Evolutionary conservation across 2,113 vertebrate species (phyloP).

Genomic region (Notechis scutatus): DNA sequence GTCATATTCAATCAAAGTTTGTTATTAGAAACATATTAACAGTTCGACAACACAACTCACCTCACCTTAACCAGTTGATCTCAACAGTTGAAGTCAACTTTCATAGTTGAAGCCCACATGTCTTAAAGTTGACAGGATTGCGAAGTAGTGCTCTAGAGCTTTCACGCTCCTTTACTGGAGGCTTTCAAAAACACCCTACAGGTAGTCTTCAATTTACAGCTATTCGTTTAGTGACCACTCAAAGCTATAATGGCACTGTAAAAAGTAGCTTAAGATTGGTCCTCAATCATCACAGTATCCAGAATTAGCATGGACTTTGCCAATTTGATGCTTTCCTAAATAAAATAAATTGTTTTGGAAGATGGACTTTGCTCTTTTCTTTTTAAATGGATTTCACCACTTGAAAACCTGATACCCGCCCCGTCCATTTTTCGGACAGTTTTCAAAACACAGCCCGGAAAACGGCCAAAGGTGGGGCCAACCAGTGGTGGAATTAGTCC

Average conservation of each 20-base stretch:
- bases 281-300: not conserved
- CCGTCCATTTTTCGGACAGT: too few species aligned
- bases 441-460: too few species aligned
- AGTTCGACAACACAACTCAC: not conserved
- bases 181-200: not conserved
- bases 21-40: too few species aligned
- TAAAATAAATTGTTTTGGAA: too few species aligned
- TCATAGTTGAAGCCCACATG: not conserved
- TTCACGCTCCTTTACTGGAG: not conserved
- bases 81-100: not conserved
- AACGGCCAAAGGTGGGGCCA: too few species aligned
- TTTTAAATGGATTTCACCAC: too few species aligned
- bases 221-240: not conserved
- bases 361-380: too few species aligned
- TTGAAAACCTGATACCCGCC: too few species aligned
- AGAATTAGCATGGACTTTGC: too few species aligned
- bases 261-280: not conserved
- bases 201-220: not conserved
- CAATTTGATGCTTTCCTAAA: too few species aligned
- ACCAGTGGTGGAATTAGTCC: too few species aligned
- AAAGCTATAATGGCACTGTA: not conserved
- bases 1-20: too few species aligned
- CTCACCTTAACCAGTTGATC: not conserved
- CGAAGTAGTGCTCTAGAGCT: not conserved
- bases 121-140: not conserved